Conservation (phyloP, 2,113 vertebrate species). For the Delphinapterus leucas region DNA sequence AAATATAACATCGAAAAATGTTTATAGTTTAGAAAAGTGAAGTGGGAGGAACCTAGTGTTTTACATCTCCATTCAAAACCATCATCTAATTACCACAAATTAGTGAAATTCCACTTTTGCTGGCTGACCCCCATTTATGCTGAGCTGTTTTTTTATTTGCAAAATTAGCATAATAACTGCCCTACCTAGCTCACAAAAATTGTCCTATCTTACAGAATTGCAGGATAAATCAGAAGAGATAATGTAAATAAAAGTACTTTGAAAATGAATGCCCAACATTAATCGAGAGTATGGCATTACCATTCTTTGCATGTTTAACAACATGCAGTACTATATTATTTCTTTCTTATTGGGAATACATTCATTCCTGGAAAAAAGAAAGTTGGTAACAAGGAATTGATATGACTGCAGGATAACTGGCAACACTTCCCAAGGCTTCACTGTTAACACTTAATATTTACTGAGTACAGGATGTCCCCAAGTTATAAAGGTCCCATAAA, state of each 20-base stretch:
- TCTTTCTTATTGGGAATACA: constrained; percentile 31
- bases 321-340: neutral
- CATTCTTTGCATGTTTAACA: neutral
- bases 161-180: constrained; percentile 9
- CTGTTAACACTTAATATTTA: constrained; percentile 45
- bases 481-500: constrained; percentile 51
- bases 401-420: neutral
- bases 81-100: neutral
- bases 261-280: constrained; percentile 25
- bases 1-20: constrained; percentile 3
- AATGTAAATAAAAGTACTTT: neutral
- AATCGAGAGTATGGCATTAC: neutral
- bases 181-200: constrained; percentile 23
- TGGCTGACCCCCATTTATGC: neutral
- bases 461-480: neutral
- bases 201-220: neutral
- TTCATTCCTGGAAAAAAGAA: neutral
- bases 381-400: constrained; percentile 18
- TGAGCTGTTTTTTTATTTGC: neutral
- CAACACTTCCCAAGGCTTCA: constrained; percentile 23
- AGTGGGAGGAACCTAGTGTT: neutral
- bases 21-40: constrained; percentile 42
- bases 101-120: neutral
- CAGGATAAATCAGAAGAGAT: neutral
- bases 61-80: neutral